Evolutionary conservation across 2,888 invertebrate species (phyloP).

Genomic region (Conops quadrifasciatus): DNA sequence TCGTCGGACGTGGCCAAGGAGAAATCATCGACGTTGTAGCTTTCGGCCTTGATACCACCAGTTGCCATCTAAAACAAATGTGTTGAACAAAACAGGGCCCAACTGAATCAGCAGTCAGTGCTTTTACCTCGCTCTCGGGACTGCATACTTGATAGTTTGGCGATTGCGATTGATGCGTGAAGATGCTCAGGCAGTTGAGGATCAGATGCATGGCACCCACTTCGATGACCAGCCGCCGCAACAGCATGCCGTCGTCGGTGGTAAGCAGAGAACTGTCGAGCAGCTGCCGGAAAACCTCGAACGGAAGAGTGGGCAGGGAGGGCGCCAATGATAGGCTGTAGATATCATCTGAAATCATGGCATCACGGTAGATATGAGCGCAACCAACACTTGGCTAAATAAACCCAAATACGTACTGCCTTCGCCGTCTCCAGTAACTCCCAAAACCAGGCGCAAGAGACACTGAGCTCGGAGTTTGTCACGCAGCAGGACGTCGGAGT

Average conservation of each 20-base stretch:
- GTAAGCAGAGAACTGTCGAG: slow-evolving; percentile 80
- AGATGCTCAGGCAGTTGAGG: slow-evolving; percentile 86
- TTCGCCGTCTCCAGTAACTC: slow-evolving; percentile 91
- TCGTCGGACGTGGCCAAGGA: slow-evolving; percentile 70
- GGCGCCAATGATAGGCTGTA: slow-evolving; percentile 75
- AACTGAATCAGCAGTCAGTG: too few species aligned
- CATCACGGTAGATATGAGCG: slow-evolving; percentile 2
- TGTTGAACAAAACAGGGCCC: too few species aligned
- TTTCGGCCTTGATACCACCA: slow-evolving; percentile 47
- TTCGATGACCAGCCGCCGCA: slow-evolving; percentile 81
- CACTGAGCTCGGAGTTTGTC: slow-evolving; percentile 88
- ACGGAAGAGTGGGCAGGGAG: slow-evolving; percentile 70
- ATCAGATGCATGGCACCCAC: slow-evolving; percentile 87
- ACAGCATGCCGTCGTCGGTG: slow-evolving; percentile 77
- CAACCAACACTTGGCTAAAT: neutral
- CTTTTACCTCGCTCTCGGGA: slow-evolving; percentile 51
- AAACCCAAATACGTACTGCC: slow-evolving; percentile 75
- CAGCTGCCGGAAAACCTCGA: slow-evolving; percentile 71
- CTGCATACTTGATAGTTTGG: slow-evolving; percentile 67
- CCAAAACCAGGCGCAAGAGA: slow-evolving; percentile 84
- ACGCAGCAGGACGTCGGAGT: slow-evolving; percentile 86
- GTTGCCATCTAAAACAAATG: slow-evolving; percentile 36
- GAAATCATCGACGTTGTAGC: slow-evolving; percentile 59
- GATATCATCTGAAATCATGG: slow-evolving; percentile 70
- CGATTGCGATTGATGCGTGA: slow-evolving; percentile 81